Percentiles rank a stretch among this genome's conserved stretches.
Conservation (phyloP, 2,888 invertebrate genomes). For the Nemurella pictetii region DNA sequence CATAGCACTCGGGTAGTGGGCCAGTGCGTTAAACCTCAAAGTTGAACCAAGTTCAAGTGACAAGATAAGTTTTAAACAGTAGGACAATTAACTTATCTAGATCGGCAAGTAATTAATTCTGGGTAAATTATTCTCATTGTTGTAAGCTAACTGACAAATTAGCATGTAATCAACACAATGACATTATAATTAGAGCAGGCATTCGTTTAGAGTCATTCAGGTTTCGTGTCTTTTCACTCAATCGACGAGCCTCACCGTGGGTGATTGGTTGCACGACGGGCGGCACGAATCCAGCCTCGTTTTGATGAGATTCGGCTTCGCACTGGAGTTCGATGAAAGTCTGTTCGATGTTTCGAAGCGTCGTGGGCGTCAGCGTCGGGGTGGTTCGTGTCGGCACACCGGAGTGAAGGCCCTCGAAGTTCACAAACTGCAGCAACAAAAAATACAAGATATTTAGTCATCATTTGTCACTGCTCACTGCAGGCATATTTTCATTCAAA, state of each 20-base stretch:
- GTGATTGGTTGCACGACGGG: slow-evolving; percentile 63
- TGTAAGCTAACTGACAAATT: neutral
- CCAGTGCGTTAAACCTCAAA: neutral
- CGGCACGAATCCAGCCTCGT: slow-evolving; percentile 93
- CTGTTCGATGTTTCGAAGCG: slow-evolving; percentile 87
- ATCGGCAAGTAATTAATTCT: neutral
- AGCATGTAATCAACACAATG: neutral
- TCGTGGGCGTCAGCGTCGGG: slow-evolving; percentile 92
- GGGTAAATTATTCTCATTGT: neutral
- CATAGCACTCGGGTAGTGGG: neutral
- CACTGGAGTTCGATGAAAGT: slow-evolving; percentile 85
- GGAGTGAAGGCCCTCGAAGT: slow-evolving; percentile 50
- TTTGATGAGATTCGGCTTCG: slow-evolving; percentile 68
- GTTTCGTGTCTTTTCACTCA: no score
- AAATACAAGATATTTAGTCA: slow-evolving; percentile 37
- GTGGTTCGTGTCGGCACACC: slow-evolving; percentile 92
- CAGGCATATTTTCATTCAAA: no score
- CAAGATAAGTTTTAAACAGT: neutral
- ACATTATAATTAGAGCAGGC: neutral
- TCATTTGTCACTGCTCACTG: neutral
- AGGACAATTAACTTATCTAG: neutral
- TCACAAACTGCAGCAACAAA: slow-evolving; percentile 57
- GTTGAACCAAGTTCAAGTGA: neutral
- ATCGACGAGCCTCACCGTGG: slow-evolving; percentile 38
- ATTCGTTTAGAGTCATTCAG: neutral